These are phyloP conservation scores for Daubentonia madagascariensis DNA, from an alignment of 2,113 vertebrate species.

Conservation along the genomic window DNA sequence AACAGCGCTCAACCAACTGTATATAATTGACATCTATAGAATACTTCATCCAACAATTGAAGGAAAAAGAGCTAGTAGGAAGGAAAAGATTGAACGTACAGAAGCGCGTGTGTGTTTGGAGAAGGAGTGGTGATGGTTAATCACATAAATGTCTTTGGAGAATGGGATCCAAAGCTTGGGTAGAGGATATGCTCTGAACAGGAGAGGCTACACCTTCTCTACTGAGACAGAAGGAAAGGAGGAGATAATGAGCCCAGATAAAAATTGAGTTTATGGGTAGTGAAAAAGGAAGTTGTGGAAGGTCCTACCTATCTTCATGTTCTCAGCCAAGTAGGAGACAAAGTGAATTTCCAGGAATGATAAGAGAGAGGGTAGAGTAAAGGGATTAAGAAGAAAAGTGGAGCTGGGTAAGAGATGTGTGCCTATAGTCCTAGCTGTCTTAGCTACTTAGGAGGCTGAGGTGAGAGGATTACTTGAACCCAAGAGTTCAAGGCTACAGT, in stretches of 20 bases:
- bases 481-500: neutral
- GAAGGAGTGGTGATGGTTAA: neutral
- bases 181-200: neutral
- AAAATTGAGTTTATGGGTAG: neutral
- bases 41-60: neutral
- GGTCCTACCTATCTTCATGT: neutral
- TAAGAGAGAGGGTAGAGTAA: neutral
- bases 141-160: neutral
- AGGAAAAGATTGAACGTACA: neutral
- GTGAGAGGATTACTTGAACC: neutral
- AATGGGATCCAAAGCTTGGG: neutral
- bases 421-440: neutral
- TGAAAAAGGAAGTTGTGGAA: neutral
- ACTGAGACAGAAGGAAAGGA: neutral
- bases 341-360: neutral
- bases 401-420: neutral
- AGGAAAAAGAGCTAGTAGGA: neutral
- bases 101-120: neutral
- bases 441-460: neutral
- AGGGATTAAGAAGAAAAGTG: neutral
- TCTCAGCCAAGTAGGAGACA: neutral
- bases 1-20: neutral
- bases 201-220: neutral
- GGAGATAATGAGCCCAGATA: neutral
- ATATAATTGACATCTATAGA: neutral